Conservation (phyloP, 2,888 invertebrate species). For the Operophtera brumata region DNA sequence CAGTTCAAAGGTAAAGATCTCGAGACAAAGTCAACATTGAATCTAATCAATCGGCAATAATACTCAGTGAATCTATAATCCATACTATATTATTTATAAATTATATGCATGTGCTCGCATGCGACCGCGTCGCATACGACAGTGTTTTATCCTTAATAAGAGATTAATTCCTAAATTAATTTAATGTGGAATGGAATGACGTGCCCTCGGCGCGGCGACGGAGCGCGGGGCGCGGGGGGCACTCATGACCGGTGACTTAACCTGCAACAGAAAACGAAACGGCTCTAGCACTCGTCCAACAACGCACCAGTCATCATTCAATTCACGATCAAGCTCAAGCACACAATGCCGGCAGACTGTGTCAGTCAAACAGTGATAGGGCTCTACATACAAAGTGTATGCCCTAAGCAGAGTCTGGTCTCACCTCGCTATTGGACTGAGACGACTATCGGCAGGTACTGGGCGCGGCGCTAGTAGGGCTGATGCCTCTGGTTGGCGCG, state of each 20-base stretch:
- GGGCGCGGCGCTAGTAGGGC: constrained; percentile 84
- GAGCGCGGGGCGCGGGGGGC: constrained; percentile 51
- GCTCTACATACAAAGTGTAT: not conserved
- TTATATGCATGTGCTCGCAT: constrained; percentile 61
- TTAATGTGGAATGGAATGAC: constrained; percentile 79
- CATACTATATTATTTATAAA: constrained; percentile 73
- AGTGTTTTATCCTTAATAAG: constrained; percentile 72
- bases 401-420: constrained; percentile 12
- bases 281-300: not conserved
- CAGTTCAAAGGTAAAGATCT: constrained; percentile 65
- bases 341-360: not conserved
- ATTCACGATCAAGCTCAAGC: not conserved
- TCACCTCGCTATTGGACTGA: constrained; percentile 77
- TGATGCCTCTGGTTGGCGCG: constrained; percentile 93
- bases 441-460: constrained; percentile 74
- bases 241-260: constrained; percentile 78
- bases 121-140: constrained; percentile 61
- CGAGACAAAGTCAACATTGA: constrained; percentile 62
- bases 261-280: constrained; percentile 56
- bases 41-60: constrained; percentile 77
- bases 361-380: not conserved
- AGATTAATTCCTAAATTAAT: constrained; percentile 77
- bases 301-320: not conserved
- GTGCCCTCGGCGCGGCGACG: constrained; percentile 70
- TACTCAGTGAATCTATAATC: constrained; percentile 79